A percentile compares a stretch with the other conserved stretches of the same genome.
These are phyloP conservation scores for Rhincodon typus DNA, from an alignment of 2,797 vertebrate genomes.

Conservation along the genomic window DNA sequence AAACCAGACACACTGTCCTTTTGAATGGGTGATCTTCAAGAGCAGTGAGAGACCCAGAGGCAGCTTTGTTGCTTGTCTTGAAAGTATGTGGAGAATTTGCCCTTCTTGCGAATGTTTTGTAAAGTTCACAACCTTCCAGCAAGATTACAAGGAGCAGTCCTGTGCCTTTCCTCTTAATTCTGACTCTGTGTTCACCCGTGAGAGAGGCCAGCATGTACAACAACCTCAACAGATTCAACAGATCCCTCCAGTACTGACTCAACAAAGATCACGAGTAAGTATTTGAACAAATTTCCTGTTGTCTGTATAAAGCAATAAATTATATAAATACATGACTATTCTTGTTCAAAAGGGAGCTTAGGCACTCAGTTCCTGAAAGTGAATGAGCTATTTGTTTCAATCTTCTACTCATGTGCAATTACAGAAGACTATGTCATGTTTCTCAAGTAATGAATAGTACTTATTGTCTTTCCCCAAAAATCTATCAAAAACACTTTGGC, in stretches of 20 bases:
- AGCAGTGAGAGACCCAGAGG: neutral
- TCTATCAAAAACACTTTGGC: neutral
- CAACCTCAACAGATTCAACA: neutral
- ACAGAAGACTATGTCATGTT: constrained; percentile 3
- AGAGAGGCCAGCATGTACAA: neutral
- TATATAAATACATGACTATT: constrained; percentile 21
- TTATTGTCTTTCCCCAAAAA: neutral
- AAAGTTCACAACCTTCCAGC: constrained; percentile 17
- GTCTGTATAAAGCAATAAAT: constrained; percentile 7
- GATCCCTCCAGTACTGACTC: neutral
- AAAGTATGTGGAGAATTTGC: constrained; percentile 6
- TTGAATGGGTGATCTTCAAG: neutral
- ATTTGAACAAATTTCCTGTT: constrained; percentile 22
- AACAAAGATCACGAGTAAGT: neutral
- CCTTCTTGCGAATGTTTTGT: neutral
- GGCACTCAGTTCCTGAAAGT: neutral
- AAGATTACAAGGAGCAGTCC: neutral
- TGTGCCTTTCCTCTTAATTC: neutral
- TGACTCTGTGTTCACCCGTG: too few relatives aligned
- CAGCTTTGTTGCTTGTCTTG: neutral
- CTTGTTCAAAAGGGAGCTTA: neutral
- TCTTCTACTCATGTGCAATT: neutral
- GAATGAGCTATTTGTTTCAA: constrained; percentile 30
- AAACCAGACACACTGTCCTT: neutral
- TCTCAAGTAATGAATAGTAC: neutral